Evolutionary conservation across 2,888 invertebrate species (phyloP).

Genomic region (Aethes cnicana): DNA sequence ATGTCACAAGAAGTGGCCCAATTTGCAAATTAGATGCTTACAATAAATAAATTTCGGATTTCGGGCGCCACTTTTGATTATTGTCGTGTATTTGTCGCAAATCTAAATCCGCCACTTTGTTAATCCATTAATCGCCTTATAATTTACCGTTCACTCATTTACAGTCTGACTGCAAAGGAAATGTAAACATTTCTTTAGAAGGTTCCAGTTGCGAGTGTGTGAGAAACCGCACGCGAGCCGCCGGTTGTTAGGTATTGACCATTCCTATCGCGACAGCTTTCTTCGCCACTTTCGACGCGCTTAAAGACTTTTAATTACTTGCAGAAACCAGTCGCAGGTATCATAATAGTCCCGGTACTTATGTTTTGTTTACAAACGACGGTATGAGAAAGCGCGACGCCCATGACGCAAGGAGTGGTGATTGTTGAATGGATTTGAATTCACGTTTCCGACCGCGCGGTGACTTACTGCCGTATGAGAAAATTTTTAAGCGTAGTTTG

Average conservation of each 20-base stretch:
- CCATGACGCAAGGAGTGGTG: slow-evolving; percentile 19
- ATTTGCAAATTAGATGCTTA: no score
- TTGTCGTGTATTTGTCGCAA: no score
- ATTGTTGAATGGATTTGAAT: background rate
- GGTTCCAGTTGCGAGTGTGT: slow-evolving; percentile 33
- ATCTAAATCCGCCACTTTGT: no score
- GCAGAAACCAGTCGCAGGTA: slow-evolving; percentile 45
- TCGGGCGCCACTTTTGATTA: no score
- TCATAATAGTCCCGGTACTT: slow-evolving; percentile 32
- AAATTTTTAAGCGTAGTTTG: no score
- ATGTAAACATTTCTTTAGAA: slow-evolving; percentile 27
- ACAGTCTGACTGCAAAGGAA: slow-evolving; percentile 19
- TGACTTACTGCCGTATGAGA: no score
- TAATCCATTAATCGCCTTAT: no score
- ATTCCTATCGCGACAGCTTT: slow-evolving; percentile 70
- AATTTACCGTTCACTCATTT: slow-evolving; percentile 18
- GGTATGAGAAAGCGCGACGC: slow-evolving; percentile 29
- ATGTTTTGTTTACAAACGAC: slow-evolving; percentile 36
- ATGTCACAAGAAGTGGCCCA: no score
- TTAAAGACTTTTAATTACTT: slow-evolving; percentile 70
- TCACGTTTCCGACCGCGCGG: no score
- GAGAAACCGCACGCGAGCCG: slow-evolving; percentile 56
- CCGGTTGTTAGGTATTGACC: slow-evolving; percentile 57
- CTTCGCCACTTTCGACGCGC: slow-evolving; percentile 75
- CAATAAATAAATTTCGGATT: no score